phyloP scores from a whole-genome alignment of 2,113 vertebrate genomes.

The Shinisaurus crocodilurus region DNA sequence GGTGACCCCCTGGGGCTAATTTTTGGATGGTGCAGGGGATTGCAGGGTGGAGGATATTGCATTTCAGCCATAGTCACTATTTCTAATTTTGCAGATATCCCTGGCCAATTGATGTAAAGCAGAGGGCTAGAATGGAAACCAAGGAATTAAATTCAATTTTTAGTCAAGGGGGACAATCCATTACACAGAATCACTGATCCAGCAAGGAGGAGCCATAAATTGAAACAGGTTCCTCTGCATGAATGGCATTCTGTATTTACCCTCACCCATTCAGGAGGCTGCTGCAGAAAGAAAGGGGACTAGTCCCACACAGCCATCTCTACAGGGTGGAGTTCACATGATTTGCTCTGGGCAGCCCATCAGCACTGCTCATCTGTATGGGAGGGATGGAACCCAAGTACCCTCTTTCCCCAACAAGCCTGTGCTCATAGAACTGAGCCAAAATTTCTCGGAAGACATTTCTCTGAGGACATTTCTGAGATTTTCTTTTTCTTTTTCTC shows the following conservation, averaged over 20 bases:
- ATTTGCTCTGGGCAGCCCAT: background rate
- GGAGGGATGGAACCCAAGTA: background rate
- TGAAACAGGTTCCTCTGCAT: background rate
- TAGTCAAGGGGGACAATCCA: background rate
- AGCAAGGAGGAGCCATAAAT: background rate
- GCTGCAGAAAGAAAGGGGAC: background rate
- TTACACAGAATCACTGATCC: background rate
- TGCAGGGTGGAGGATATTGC: no score
- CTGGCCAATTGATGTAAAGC: background rate
- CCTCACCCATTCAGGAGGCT: background rate
- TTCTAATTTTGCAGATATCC: slow-evolving; percentile 36
- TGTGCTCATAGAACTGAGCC: background rate
- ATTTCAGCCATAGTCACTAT: background rate
- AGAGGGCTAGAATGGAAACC: background rate
- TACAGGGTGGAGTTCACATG: background rate
- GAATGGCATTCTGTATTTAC: background rate
- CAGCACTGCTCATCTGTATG: background rate
- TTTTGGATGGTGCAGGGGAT: no score
- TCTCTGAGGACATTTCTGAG: background rate
- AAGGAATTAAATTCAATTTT: background rate
- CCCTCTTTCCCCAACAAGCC: background rate
- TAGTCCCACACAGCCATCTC: background rate
- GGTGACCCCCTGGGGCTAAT: no score
- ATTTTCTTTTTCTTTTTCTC: background rate
- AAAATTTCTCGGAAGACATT: background rate